phyloP scores from a whole-genome alignment of 2,797 vertebrate genomes.

The Typhlichthys eigenmanni region DNA sequence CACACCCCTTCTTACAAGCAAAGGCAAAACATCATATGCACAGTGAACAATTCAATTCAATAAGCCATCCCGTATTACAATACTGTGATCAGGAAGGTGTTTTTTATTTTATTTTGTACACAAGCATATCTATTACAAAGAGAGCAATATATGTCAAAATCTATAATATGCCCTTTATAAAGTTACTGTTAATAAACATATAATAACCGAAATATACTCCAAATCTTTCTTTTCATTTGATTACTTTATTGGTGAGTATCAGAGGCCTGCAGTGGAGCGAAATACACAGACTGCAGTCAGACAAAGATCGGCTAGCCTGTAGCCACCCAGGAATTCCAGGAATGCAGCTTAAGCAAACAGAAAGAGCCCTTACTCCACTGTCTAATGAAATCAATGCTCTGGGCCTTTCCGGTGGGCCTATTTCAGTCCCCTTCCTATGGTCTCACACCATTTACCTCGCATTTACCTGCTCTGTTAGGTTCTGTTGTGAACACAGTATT shows the following conservation, averaged over 20 bases:
- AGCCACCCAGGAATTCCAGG: slow-evolving; percentile 74
- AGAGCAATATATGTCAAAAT: slow-evolving; percentile 2
- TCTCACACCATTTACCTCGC: slow-evolving; percentile 19
- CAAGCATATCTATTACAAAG: neutral
- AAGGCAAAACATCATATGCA: too few relatives aligned
- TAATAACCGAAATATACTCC: too few relatives aligned
- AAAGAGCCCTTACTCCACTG: slow-evolving; percentile 60
- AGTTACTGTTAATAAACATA: too few relatives aligned
- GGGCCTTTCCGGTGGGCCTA: slow-evolving; percentile 41
- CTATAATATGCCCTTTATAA: neutral
- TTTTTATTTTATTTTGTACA: too few relatives aligned
- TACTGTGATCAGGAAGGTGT: neutral
- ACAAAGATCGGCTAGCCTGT: slow-evolving; percentile 60
- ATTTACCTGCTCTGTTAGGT: neutral
- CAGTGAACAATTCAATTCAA: neutral
- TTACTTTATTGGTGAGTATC: slow-evolving; percentile 16
- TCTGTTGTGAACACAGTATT: neutral
- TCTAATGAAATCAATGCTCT: slow-evolving; percentile 72
- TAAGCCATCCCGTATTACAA: neutral
- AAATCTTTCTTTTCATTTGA: neutral
- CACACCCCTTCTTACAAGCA: neutral
- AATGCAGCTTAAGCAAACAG: slow-evolving; percentile 82
- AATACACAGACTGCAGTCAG: slow-evolving; percentile 57
- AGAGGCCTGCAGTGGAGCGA: slow-evolving; percentile 31
- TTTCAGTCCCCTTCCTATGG: slow-evolving; percentile 32